Conservation (phyloP, 1,140 invertebrate genomes). For the Pseudomyrmex flavicornis region DNA sequence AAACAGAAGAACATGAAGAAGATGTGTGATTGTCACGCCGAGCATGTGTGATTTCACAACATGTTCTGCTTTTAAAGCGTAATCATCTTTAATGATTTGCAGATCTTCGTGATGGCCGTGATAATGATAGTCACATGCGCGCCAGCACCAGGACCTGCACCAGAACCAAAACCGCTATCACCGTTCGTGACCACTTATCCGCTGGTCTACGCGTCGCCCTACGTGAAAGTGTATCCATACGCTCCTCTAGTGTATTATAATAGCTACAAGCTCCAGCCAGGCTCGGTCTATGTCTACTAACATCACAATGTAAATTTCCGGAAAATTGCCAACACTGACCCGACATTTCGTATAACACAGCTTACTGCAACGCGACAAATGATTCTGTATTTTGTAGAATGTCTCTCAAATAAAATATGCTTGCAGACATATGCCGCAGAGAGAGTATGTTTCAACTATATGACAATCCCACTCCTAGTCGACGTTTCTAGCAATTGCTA, state of each 20-base stretch:
- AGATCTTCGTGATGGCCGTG: slow-evolving; percentile 61
- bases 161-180: slow-evolving; percentile 12
- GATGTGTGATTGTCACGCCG: no score
- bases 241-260: slow-evolving; percentile 65
- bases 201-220: slow-evolving; percentile 60
- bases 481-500: background rate
- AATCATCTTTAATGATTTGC: slow-evolving; percentile 46
- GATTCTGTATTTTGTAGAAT: slow-evolving; percentile 45
- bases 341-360: background rate
- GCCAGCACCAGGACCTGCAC: slow-evolving; percentile 38
- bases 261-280: slow-evolving; percentile 64
- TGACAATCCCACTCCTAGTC: background rate
- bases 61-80: slow-evolving; percentile 21
- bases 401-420: slow-evolving; percentile 54
- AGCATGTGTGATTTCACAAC: slow-evolving; percentile 6
- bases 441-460: background rate
- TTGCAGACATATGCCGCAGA: slow-evolving; percentile 39
- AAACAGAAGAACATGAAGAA: background rate
- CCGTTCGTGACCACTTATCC: slow-evolving; percentile 41
- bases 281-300: slow-evolving; percentile 56
- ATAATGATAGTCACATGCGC: slow-evolving; percentile 25
- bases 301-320: background rate
- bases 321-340: background rate
- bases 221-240: slow-evolving; percentile 66
- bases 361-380: slow-evolving; percentile 25